These are phyloP conservation scores for Zophobas atratus DNA, from an alignment of 1,140 invertebrate genomes.

Conservation along the genomic window DNA sequence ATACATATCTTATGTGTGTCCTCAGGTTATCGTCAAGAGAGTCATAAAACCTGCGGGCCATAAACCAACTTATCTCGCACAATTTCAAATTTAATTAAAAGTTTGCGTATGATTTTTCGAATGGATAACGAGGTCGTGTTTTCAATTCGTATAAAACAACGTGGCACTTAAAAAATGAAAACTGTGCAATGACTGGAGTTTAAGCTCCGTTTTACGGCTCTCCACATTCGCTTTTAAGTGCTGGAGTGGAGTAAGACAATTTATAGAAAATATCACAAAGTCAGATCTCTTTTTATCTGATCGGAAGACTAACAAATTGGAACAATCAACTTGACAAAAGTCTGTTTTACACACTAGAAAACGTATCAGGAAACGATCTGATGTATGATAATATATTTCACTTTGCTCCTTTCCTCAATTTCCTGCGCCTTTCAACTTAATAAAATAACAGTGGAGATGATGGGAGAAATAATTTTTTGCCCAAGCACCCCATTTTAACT, in stretches of 20 bases:
- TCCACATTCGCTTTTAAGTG: conserved; percentile 24
- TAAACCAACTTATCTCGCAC: conserved; percentile 39
- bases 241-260: conserved; percentile 20
- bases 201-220: not conserved
- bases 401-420: conserved; percentile 35
- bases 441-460: conserved; percentile 31
- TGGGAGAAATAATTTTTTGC: conserved; percentile 8
- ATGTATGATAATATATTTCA: conserved; percentile 43
- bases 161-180: conserved; percentile 9
- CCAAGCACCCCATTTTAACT: not conserved
- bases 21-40: conserved; percentile 32
- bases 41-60: conserved; percentile 20
- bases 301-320: conserved; percentile 42
- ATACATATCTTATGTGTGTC: conserved; percentile 37
- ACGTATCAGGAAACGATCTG: conserved; percentile 38
- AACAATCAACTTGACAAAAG: conserved; percentile 36
- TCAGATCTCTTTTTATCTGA: conserved; percentile 43
- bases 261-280: conserved; percentile 43
- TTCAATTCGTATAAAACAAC: not conserved
- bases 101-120: conserved; percentile 22
- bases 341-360: conserved; percentile 29
- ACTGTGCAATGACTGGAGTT: not conserved
- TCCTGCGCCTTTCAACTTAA: conserved; percentile 30
- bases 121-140: not conserved
- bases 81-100: conserved; percentile 38